These are phyloP conservation scores for Isotomurus palustris DNA, from an alignment of 2,888 invertebrate species.

Conservation along the genomic window DNA sequence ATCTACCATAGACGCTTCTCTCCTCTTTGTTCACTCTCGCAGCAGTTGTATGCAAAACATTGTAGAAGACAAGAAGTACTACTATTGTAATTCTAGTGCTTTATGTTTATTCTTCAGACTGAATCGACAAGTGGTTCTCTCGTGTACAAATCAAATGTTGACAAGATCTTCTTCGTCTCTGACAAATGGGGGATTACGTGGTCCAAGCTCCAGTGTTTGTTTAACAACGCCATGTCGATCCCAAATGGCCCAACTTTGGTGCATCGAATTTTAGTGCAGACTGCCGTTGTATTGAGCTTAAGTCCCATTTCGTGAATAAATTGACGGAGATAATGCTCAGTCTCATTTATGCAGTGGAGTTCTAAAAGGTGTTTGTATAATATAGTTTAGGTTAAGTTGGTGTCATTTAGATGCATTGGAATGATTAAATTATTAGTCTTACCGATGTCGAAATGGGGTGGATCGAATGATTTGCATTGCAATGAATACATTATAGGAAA, in stretches of 20 bases:
- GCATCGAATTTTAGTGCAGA: slow-evolving; percentile 73
- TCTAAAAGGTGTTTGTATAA: slow-evolving; percentile 56
- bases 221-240: slow-evolving; percentile 67
- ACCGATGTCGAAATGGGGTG: slow-evolving; percentile 82
- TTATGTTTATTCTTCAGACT: too few relatives aligned
- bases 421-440: slow-evolving; percentile 39
- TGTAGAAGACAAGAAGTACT: too few relatives aligned
- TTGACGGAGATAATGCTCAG: slow-evolving; percentile 67
- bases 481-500: slow-evolving; percentile 79
- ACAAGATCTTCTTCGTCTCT: slow-evolving; percentile 18
- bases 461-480: slow-evolving; percentile 72
- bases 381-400: neutral
- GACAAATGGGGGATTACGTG: slow-evolving; percentile 64
- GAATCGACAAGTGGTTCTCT: slow-evolving; percentile 28
- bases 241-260: slow-evolving; percentile 77
- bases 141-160: slow-evolving; percentile 18
- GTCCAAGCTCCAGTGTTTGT: slow-evolving; percentile 74
- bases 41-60: too few relatives aligned
- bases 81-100: too few relatives aligned
- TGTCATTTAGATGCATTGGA: neutral
- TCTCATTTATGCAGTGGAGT: slow-evolving; percentile 80
- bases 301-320: slow-evolving; percentile 80
- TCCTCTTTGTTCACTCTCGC: too few relatives aligned
- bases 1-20: too few relatives aligned
- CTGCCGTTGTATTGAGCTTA: slow-evolving; percentile 71